These are phyloP conservation scores for Plebejus anna DNA, from an alignment of 2,888 invertebrate species.

Conservation along the genomic window DNA sequence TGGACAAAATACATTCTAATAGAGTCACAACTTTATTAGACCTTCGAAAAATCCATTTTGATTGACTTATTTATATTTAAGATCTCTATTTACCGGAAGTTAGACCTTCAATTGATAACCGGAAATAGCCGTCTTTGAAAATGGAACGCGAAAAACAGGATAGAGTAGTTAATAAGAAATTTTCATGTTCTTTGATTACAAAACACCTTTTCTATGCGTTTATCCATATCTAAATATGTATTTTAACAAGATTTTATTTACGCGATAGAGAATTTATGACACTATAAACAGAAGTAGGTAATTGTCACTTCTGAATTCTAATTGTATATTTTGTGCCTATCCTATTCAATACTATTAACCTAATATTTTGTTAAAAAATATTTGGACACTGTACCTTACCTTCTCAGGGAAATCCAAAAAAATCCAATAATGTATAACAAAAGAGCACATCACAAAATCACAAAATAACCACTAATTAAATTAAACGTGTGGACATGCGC, in stretches of 20 bases:
- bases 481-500: conserved; percentile 65
- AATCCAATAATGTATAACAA: conserved; percentile 47
- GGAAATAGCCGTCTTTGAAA: not conserved
- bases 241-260: not conserved
- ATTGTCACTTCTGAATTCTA: conserved; percentile 33
- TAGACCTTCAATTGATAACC: not conserved
- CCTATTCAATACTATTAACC: not conserved
- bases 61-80: not conserved
- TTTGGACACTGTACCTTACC: conserved; percentile 36
- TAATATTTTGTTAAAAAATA: not conserved
- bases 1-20: too few species aligned
- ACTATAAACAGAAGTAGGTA: conserved; percentile 2
- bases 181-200: not conserved
- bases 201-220: not conserved
- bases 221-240: not conserved
- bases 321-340: conserved; percentile 12
- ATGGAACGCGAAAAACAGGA: conserved; percentile 8
- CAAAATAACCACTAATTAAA: conserved; percentile 70
- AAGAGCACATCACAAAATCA: conserved; percentile 64
- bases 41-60: too few species aligned
- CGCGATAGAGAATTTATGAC: not conserved
- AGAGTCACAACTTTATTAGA: too few species aligned
- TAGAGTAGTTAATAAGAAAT: not conserved
- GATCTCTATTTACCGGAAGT: not conserved
- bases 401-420: conserved; percentile 40